Evolutionary conservation across 2,888 invertebrate genomes (phyloP).

Genomic region (Craniophora ligustri): DNA sequence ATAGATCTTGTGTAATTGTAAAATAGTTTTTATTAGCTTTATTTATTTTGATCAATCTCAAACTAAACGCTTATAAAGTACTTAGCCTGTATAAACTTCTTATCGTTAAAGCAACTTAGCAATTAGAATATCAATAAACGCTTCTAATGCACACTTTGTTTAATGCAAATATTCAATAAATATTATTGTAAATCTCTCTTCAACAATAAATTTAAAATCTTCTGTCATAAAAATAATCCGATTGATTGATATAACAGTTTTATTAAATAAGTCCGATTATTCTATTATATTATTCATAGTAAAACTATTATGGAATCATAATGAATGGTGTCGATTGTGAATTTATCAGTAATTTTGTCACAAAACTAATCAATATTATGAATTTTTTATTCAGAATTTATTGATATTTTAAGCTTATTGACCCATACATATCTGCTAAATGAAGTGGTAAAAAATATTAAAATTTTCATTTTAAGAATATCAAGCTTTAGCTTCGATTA

Average conservation of each 20-base stretch:
- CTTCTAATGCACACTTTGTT: constrained; percentile 22
- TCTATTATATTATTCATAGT: constrained; percentile 21
- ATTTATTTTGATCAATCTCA: too few relatives aligned
- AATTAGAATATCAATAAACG: constrained; percentile 31
- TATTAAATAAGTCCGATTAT: constrained; percentile 38
- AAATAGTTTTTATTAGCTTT: too few relatives aligned
- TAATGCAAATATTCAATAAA: constrained; percentile 22
- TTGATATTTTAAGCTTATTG: constrained; percentile 26
- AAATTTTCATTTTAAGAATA: neutral
- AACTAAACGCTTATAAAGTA: too few relatives aligned
- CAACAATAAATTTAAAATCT: constrained; percentile 45
- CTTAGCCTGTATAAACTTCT: too few relatives aligned
- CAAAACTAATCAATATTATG: constrained; percentile 35
- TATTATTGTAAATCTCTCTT: constrained; percentile 36
- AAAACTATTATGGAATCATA: constrained; percentile 43
- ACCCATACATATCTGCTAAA: constrained; percentile 7
- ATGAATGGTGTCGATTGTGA: constrained; percentile 26
- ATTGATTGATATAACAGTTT: constrained; percentile 43
- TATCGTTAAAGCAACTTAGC: neutral
- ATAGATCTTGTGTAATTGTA: too few relatives aligned
- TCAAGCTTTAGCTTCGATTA: too few relatives aligned
- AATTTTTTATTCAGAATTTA: constrained; percentile 19
- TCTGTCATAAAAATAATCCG: constrained; percentile 47
- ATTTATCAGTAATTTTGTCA: constrained; percentile 25
- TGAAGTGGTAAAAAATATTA: constrained; percentile 15